Conservation (phyloP, 2,797 vertebrate genomes). For the Craterocephalus amniculus region DNA sequence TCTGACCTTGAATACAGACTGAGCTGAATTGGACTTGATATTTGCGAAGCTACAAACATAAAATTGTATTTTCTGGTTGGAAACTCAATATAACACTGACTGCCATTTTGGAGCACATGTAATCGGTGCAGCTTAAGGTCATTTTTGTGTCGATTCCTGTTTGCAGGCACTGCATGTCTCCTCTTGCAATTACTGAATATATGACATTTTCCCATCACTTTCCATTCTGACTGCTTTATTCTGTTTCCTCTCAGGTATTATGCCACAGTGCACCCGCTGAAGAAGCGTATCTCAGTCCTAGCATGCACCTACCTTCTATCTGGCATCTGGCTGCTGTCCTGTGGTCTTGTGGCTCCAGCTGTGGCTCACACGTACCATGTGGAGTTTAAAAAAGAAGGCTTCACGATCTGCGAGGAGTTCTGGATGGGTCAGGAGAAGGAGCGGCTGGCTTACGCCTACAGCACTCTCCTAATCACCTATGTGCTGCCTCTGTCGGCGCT, state of each 20-base stretch:
- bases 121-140: not conserved
- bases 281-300: conserved; percentile 87
- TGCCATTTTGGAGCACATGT: conserved; percentile 4
- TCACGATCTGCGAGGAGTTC: conserved; percentile 92
- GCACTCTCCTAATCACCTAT: conserved; percentile 89
- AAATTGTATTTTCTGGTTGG: not conserved
- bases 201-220: conserved; percentile 9
- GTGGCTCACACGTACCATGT: conserved; percentile 91
- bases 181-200: not conserved
- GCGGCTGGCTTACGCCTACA: conserved; percentile 87
- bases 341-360: conserved; percentile 86
- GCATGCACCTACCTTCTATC: conserved; percentile 86
- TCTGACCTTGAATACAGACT: conserved; percentile 14
- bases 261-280: conserved; percentile 89
- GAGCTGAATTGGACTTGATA: conserved; percentile 5
- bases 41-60: conserved; percentile 5
- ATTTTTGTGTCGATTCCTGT: not conserved
- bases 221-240: conserved; percentile 6
- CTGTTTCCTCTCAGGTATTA: conserved; percentile 81
- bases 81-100: not conserved
- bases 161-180: not conserved
- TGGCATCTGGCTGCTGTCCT: conserved; percentile 89
- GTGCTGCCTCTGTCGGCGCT: conserved; percentile 89
- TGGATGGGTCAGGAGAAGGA: conserved; percentile 87
- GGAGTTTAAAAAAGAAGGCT: conserved; percentile 88